A percentile compares a stretch with the other conserved stretches of the same genome.
Evolutionary conservation across 2,888 invertebrate species (phyloP).

Genomic region (Drosophila formosana): DNA sequence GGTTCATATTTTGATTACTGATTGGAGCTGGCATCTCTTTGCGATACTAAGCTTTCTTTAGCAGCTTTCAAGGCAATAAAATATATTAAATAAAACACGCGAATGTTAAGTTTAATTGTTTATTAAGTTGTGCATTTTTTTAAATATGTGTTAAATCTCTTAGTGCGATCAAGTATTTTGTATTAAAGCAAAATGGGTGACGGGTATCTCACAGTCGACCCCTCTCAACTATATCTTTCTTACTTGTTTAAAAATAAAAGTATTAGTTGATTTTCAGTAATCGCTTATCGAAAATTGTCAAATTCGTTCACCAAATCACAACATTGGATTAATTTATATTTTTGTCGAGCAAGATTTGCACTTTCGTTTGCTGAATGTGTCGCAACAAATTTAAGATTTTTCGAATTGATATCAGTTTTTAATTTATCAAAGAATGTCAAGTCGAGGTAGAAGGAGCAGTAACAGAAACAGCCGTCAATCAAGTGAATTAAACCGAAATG

Average conservation of each 20-base stretch:
- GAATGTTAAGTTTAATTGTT: too few relatives aligned
- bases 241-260: not conserved
- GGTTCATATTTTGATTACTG: slow-evolving; percentile 1
- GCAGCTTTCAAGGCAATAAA: too few relatives aligned
- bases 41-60: too few relatives aligned
- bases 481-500: slow-evolving; percentile 40
- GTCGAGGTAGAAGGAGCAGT: not conserved
- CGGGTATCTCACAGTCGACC: too few relatives aligned
- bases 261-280: not conserved
- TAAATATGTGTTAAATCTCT: too few relatives aligned
- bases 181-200: too few relatives aligned
- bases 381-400: slow-evolving; percentile 15
- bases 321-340: not conserved
- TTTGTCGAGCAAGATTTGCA: slow-evolving; percentile 8
- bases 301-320: not conserved
- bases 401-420: slow-evolving; percentile 19
- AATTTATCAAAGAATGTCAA: slow-evolving; percentile 10
- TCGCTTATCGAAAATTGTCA: not conserved
- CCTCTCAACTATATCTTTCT: too few relatives aligned
- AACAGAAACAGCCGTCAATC: slow-evolving; percentile 31
- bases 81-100: too few relatives aligned
- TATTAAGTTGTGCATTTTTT: too few relatives aligned
- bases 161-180: too few relatives aligned
- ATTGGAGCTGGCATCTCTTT: not conserved
- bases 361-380: slow-evolving; percentile 11